phyloP scores from a whole-genome alignment of 2,113 vertebrate species.

The Proteles cristata region DNA sequence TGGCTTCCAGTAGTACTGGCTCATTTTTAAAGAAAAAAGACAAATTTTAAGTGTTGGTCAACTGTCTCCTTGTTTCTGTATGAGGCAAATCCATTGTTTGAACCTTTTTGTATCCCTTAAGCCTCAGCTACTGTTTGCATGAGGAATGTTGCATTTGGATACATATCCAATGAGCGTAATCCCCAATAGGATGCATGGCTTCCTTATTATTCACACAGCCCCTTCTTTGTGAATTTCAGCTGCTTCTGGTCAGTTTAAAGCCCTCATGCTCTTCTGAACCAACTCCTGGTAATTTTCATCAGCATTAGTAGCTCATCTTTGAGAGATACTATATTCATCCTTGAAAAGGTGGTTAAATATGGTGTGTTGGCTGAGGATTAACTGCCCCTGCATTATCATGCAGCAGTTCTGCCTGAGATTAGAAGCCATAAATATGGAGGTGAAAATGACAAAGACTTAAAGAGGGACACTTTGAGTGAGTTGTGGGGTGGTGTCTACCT shows the following conservation, averaged over 20 bases:
- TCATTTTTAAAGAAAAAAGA: slow-evolving; percentile 43
- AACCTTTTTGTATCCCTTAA: not conserved
- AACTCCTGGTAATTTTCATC: slow-evolving; percentile 62
- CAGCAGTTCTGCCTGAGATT: not conserved
- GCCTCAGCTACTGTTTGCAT: not conserved
- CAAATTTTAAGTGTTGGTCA: slow-evolving; percentile 31
- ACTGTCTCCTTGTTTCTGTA: not conserved
- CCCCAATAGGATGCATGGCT: not conserved
- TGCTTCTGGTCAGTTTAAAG: slow-evolving; percentile 54
- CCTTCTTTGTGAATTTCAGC: slow-evolving; percentile 29
- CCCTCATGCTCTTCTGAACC: not conserved
- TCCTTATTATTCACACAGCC: not conserved
- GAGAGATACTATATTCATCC: slow-evolving; percentile 47
- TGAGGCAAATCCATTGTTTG: not conserved
- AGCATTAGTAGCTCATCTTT: slow-evolving; percentile 31
- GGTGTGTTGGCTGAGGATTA: not conserved
- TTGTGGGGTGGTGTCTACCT: not conserved
- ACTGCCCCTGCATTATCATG: not conserved
- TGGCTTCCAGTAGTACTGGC: not conserved
- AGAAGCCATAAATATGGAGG: not conserved
- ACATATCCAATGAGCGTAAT: not conserved
- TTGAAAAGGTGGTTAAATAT: slow-evolving; percentile 62
- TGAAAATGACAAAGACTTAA: not conserved
- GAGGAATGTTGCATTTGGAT: not conserved
- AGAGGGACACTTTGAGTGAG: not conserved